Evolutionary conservation across 2,797 vertebrate species (phyloP), one percentile per base, ranked within the genome.

Genomic region (Atherinosoma microstoma): DNA sequence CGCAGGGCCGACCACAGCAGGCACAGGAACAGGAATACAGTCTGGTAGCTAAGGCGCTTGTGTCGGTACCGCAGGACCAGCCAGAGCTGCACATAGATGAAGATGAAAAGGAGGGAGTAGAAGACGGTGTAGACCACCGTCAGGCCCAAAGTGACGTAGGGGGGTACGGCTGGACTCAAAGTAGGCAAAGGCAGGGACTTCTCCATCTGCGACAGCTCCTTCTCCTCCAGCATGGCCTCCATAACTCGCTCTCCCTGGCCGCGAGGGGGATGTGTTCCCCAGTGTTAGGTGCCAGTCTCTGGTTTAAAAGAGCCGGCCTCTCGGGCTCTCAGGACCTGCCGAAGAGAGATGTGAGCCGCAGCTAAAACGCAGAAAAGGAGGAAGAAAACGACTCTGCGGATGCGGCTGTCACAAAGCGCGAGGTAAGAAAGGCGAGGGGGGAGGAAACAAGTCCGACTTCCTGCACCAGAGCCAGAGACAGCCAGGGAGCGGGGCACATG

Each of bases 1-100:
- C 97, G 94, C 62, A 99, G 95, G 2, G 97, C 97, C 73, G 98
- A 96, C 98, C 98, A 99, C 88, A 97, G 91, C 84, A 99, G 95
- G 94, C 97, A 98, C 83, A 99, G 96, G 89, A 97, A 98, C 76
- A 99, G 95, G 92, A 99, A 98, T 79, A 96, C 97, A 0, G 97
- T 98, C 94, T 98, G 97, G 91, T 97, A 99, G 91, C 98, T 99
- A 80, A 98, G 91, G 68, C 97, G 95, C 90, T 98, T 98, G 96
- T 99, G 97, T 79, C 96, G 90, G 92, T 98, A 97, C 64, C 96
- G 96, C 80, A 99, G 95, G 42, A 98, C 95, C 91, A 98, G 94
- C 98, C 97, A 98, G 24, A 99, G 96, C 95, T 99, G 98, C 16
- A 87, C 87, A 73, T 98, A 99, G 76, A 99, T 79, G 92, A 97